Evolutionary conservation across 1,140 invertebrate species (phyloP).

Genomic region (Aphidius gifuensis): DNA sequence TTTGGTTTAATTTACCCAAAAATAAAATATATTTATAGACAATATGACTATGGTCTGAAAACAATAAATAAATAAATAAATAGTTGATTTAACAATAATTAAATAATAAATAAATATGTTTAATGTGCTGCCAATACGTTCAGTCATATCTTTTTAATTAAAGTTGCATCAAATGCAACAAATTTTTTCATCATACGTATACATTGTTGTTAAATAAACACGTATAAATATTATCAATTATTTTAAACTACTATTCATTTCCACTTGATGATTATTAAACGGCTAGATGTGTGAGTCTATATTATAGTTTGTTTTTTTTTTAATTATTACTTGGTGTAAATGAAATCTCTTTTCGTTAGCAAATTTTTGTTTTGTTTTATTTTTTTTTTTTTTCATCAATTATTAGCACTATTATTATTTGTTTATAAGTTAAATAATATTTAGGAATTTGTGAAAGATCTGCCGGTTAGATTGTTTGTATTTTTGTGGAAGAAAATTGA

Average conservation of each 20-base stretch:
- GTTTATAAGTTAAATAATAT: too few species aligned
- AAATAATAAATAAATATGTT: slow-evolving; percentile 29
- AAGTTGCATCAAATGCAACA: not conserved
- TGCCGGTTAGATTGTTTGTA: slow-evolving; percentile 4
- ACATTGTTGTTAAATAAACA: not conserved
- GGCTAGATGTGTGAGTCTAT: not conserved
- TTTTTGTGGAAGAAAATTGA: too few species aligned
- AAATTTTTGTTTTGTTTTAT: too few species aligned
- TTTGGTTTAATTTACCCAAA: too few species aligned
- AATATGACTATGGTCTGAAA: too few species aligned
- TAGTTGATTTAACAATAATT: slow-evolving; percentile 7
- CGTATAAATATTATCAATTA: too few species aligned
- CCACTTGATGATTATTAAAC: not conserved
- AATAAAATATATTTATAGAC: too few species aligned
- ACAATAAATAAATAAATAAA: too few species aligned
- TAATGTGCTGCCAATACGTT: slow-evolving; percentile 41
- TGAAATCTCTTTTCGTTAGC: too few species aligned
- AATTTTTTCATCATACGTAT: not conserved
- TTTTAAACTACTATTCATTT: too few species aligned
- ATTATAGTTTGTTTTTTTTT: not conserved
- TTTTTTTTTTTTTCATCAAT: too few species aligned
- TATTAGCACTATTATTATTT: too few species aligned
- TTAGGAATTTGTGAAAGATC: not conserved
- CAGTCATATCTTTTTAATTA: slow-evolving; percentile 36
- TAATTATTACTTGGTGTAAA: not conserved